Evolutionary conservation across 2,888 invertebrate genomes (phyloP).

Genomic region (Melanophora roralis): DNA sequence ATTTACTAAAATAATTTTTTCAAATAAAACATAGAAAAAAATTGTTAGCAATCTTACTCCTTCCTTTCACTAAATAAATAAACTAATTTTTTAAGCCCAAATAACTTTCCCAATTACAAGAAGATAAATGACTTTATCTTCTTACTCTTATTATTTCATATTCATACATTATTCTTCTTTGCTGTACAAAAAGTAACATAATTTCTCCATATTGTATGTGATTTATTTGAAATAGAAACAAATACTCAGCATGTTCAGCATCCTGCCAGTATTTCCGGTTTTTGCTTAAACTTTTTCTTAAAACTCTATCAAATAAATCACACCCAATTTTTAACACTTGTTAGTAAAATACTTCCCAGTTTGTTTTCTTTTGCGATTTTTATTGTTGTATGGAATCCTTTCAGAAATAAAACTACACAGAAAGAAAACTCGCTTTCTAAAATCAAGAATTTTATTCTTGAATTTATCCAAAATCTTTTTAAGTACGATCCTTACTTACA

Average conservation of each 20-base stretch:
- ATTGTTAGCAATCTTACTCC: no score
- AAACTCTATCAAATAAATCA: slow-evolving; percentile 58
- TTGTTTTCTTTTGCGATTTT: neutral
- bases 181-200: slow-evolving; percentile 19
- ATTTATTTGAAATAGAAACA: slow-evolving; percentile 60
- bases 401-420: neutral
- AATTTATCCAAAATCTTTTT: slow-evolving; percentile 27
- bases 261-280: slow-evolving; percentile 50
- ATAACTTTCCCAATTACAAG: slow-evolving; percentile 6
- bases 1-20: no score
- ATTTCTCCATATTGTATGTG: slow-evolving; percentile 37
- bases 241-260: slow-evolving; percentile 54
- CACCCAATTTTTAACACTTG: slow-evolving; percentile 59
- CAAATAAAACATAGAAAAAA: no score
- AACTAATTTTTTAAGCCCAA: neutral
- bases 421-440: no score
- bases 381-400: neutral
- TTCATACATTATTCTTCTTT: neutral
- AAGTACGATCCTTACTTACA: no score
- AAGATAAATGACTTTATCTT: neutral
- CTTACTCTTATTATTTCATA: neutral
- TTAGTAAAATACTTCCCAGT: slow-evolving; percentile 34
- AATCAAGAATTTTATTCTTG: no score
- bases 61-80: no score
- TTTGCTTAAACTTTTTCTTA: slow-evolving; percentile 26